Evolutionary conservation across 2,888 invertebrate species (phyloP), one percentile per base, ranked within the genome.

Genomic region (Disparrhopalites patrizii): DNA sequence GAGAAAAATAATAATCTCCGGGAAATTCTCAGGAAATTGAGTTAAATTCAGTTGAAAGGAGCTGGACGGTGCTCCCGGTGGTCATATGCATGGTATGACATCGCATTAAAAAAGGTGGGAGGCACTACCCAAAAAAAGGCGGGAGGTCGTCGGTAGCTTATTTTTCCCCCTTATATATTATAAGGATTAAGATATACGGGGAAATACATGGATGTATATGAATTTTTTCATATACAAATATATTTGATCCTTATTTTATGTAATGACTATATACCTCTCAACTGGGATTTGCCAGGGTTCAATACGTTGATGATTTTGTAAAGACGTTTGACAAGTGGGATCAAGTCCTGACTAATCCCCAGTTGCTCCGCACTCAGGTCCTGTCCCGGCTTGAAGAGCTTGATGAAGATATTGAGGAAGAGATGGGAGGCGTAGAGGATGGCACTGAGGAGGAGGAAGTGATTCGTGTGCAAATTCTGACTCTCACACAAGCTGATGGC

Each of bases 261-360:
- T 7, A 13, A 47, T 47, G n/a, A n/a, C 47, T 5, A 47, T 47
- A 20, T 56, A 56, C 56, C 56, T 56, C 56, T 18, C 23, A 56
- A 15, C 25, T 36, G 56, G 38, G 56, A 56, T 10, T 36, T 56
- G 13, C 56, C 56, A 5, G 56, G 56, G 25, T 36, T 36, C 56
- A 56, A 38, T 23, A 56, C 38, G 15, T 36, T 23, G 23, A 36
- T 56, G 18, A 56, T 56, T 56, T 56, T 36, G 25, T 56, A 25
- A 25, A 56, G 56, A 23, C 56, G 18, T 15, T 38, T 36, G 5
- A 56, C 38, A 2, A 56, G n/a, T 7, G 56, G 56, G 15, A 56
- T 56, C 15, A 56, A 36, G 25, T 38, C 31, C 4, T 20, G 36
- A 13, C 56, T 38, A 7, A 56, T 25, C 3, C 38, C 36, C 15